Evolutionary conservation across 2,888 invertebrate species (phyloP), one percentile per base, ranked within the genome.

Genomic region (Volucella zonaria): DNA sequence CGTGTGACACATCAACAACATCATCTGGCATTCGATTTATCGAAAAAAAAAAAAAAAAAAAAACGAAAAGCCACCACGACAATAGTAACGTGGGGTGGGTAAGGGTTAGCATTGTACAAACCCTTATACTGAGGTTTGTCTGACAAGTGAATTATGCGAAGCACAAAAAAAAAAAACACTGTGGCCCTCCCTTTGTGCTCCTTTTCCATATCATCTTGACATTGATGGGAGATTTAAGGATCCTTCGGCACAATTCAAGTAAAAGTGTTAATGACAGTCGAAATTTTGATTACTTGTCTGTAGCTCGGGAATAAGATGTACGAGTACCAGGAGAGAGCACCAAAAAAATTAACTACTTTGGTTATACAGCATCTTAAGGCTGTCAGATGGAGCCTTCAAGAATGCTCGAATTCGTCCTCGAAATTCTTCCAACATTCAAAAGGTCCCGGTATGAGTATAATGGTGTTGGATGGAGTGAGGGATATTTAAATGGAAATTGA

Each of bases 11-110:
- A 71, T 79, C 64, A 70, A 83, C 61, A 83, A 52, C 71, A 83
- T 80, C 80, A 83, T 80, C 75, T 79, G 74, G 64, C 43, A 66
- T 75, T 83, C 73, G 68, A 82, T 73, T 82, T 82, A 73, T 58
- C 23, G 61, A 62, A 59, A 45, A 61, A 79, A 45, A 62, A 40
- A 61, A 79, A 45, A 62, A 40, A 8, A 52, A 62, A 12, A 2
- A n/a, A 45, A 11, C 40, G 14, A 2, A 23, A 23, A 23, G 18
- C 18, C 18, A 40, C 40, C 38, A 62, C 15, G 14, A 47, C 18
- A 47, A 47, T 31, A 23, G 43, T 43, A 43, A n/a, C 40, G 11
- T 47, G 38, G 8, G 43, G 47, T 42, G n/a, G 9, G 59, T 2
- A 12, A 8, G 38, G 15, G 38, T 58, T 14, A 38, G 4, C 45